Percentiles rank a stretch among this genome's conserved stretches.
These are phyloP conservation scores for Hydrochoerus hydrochaeris DNA, from an alignment of 2,113 vertebrate species.

Conservation along the genomic window DNA sequence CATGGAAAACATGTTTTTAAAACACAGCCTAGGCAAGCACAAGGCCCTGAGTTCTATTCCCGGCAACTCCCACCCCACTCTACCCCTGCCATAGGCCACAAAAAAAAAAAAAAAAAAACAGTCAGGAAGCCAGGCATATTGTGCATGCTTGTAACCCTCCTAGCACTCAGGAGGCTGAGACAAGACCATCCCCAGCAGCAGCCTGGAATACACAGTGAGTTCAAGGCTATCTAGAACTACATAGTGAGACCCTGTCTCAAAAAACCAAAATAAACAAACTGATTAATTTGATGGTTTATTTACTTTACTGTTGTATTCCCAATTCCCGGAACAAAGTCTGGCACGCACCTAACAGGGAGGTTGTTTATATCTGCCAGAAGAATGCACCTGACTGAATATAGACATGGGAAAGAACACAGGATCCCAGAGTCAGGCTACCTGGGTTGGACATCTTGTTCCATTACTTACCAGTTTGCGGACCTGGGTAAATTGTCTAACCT, in stretches of 20 bases:
- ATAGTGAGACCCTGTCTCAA: not conserved
- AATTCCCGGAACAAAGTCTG: not conserved
- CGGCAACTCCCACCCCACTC: too few species aligned
- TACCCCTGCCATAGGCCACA: too few species aligned
- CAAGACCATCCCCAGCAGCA: not conserved
- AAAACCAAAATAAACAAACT: not conserved
- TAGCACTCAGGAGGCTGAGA: not conserved
- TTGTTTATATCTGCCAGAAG: not conserved
- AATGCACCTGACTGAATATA: not conserved
- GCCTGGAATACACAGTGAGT: not conserved
- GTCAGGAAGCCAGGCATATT: not conserved
- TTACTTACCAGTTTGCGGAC: not conserved
- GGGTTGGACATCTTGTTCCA: not conserved
- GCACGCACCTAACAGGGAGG: not conserved
- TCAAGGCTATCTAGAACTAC: not conserved
- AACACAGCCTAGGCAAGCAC: not conserved
- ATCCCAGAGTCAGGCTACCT: not conserved
- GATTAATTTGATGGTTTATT: not conserved
- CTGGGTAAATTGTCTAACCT: not conserved
- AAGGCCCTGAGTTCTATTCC: too few species aligned
- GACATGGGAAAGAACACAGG: not conserved
- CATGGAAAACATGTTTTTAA: not conserved
- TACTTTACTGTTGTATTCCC: not conserved
- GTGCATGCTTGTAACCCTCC: not conserved
- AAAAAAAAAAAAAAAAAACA: too few species aligned